A percentile compares a stretch with the other conserved stretches of the same genome.
Conservation (phyloP, 2,888 invertebrate species). For the Trissolcus brochymenae region DNA sequence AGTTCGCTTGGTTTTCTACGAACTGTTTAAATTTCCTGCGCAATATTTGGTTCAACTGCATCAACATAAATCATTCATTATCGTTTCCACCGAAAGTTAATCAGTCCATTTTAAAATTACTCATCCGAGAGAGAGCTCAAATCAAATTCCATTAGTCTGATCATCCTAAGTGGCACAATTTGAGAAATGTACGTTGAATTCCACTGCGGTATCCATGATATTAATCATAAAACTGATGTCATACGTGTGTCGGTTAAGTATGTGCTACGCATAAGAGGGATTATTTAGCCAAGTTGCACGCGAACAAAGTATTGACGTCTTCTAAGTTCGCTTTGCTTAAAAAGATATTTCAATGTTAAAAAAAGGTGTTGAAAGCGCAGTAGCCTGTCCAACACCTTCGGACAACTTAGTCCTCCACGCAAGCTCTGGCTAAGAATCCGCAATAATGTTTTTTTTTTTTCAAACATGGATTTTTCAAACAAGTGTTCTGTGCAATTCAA, state of each 20-base stretch:
- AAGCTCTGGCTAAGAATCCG: not conserved
- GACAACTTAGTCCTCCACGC: not conserved
- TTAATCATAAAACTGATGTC: constrained; percentile 44
- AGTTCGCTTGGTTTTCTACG: no score
- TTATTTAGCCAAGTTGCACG: constrained; percentile 38
- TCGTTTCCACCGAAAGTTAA: constrained; percentile 8
- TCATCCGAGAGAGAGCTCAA: not conserved
- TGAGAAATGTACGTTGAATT: constrained; percentile 28
- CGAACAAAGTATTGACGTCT: constrained; percentile 52
- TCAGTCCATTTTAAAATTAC: not conserved
- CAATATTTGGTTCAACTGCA: not conserved
- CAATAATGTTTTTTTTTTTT: not conserved
- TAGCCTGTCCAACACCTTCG: constrained; percentile 7
- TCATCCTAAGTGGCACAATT: constrained; percentile 4
- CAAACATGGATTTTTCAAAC: constrained; percentile 4
- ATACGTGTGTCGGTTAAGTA: constrained; percentile 32
- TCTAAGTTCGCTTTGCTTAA: constrained; percentile 38
- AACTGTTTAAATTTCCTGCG: no score
- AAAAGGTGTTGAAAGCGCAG: constrained; percentile 14
- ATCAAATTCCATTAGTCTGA: constrained; percentile 12
- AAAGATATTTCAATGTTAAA: constrained; percentile 6
- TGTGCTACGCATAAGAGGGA: constrained; percentile 39
- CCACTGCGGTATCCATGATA: constrained; percentile 24
- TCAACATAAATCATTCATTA: constrained; percentile 31
- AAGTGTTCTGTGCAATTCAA: constrained; percentile 7